Conservation (phyloP, 2,888 invertebrate genomes). For the Metellina segmentata region DNA sequence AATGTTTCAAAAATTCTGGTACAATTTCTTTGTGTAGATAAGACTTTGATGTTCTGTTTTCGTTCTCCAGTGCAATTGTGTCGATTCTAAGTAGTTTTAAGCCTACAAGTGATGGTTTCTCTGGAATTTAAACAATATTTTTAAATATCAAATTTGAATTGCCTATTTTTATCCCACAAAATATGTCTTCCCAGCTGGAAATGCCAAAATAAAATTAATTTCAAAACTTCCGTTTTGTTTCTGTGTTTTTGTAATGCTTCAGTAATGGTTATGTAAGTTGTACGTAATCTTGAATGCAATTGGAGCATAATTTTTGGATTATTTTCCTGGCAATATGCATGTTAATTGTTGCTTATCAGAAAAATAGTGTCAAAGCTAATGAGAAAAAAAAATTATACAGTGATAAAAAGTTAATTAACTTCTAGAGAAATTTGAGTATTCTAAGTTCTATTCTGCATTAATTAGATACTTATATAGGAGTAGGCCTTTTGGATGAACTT, state of each 20-base stretch:
- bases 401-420: no score
- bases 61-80: neutral
- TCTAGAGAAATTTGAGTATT: no score
- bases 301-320: no score
- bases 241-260: neutral
- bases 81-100: neutral
- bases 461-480: no score
- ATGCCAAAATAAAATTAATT: conserved; percentile 44
- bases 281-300: no score
- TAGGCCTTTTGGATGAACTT: no score
- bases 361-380: no score
- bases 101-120: neutral
- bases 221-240: neutral
- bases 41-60: neutral
- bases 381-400: no score
- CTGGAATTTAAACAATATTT: conserved; percentile 15
- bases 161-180: conserved; percentile 8
- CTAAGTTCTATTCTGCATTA: no score
- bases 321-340: no score
- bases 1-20: neutral
- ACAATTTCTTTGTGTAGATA: neutral
- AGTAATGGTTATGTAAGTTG: no score
- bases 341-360: no score
- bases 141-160: conserved; percentile 30
- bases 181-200: conserved; percentile 38